Evolutionary conservation across 2,797 vertebrate species (phyloP).

Genomic region (Sebastes steindachneri): DNA sequence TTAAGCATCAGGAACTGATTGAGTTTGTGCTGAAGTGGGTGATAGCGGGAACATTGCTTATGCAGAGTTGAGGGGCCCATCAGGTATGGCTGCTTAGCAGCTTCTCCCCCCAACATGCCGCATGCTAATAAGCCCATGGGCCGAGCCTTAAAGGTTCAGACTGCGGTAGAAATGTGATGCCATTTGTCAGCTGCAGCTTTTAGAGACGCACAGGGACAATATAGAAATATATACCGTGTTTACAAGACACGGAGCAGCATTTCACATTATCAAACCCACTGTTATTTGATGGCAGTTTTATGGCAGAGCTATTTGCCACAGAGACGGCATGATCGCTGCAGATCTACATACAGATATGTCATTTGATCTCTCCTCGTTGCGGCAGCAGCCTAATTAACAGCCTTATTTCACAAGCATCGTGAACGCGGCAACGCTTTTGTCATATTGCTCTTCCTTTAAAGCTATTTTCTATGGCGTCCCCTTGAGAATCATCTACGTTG

Average conservation of each 20-base stretch:
- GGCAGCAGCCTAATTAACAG: conserved; percentile 45
- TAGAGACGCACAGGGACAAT: background rate
- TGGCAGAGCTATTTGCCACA: background rate
- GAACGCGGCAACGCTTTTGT: conserved; percentile 40
- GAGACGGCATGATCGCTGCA: background rate
- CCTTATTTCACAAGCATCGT: conserved; percentile 22
- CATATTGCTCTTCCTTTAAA: conserved; percentile 42
- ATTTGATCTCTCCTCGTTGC: conserved; percentile 12
- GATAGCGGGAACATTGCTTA: conserved; percentile 66
- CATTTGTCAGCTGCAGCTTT: conserved; percentile 45
- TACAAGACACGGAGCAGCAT: conserved; percentile 2
- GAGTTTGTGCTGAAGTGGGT: conserved; percentile 75
- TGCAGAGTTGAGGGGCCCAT: conserved; percentile 61
- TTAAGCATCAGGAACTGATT: conserved; percentile 84
- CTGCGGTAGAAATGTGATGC: conserved; percentile 23
- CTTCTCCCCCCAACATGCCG: conserved; percentile 7
- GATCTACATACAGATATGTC: conserved; percentile 4
- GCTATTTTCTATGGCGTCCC: conserved; percentile 37
- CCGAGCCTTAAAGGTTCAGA: conserved; percentile 35
- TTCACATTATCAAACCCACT: conserved; percentile 20
- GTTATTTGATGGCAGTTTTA: conserved; percentile 7
- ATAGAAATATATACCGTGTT: background rate
- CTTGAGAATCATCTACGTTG: conserved; percentile 53
- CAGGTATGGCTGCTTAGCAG: conserved; percentile 54
- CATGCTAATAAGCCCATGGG: conserved; percentile 65